phyloP scores from a whole-genome alignment of 2,113 vertebrate species.

The Tamias sibiricus region DNA sequence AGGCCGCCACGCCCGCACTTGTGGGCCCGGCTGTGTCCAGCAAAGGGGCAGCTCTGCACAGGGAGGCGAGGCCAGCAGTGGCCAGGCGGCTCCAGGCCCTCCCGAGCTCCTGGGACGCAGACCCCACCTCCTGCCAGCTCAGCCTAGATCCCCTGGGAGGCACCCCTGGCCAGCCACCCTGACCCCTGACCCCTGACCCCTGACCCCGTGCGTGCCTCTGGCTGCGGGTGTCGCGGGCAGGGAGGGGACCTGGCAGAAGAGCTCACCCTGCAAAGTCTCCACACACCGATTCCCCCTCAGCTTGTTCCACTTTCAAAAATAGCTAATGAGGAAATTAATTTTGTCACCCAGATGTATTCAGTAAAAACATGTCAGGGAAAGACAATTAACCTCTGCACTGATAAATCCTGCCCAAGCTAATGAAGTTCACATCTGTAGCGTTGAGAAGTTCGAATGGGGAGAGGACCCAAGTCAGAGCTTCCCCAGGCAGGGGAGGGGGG shows the following conservation, averaged over 20 bases:
- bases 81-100: rapidly evolving
- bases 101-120: neutral
- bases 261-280: slow-evolving; percentile 55
- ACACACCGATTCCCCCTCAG: slow-evolving; percentile 66
- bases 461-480: neutral
- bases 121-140: neutral
- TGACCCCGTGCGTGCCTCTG: too few relatives aligned
- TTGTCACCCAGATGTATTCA: slow-evolving; percentile 86
- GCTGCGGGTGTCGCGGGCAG: neutral
- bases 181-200: too few relatives aligned
- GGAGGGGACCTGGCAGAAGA: neutral
- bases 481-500: neutral
- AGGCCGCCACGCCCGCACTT: neutral
- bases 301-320: slow-evolving; percentile 86
- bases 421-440: slow-evolving; percentile 67
- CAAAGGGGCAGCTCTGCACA: neutral
- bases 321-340: slow-evolving; percentile 88
- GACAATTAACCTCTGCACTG: slow-evolving; percentile 86
- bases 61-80: neutral
- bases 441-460: neutral
- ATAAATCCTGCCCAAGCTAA: slow-evolving; percentile 80
- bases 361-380: slow-evolving; percentile 85
- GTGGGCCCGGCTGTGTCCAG: neutral
- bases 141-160: neutral
- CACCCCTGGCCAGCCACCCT: neutral